Base-by-base conservation (phyloP, 1,140 invertebrate genomes). In the Belonocnema kinseyi region DNA sequence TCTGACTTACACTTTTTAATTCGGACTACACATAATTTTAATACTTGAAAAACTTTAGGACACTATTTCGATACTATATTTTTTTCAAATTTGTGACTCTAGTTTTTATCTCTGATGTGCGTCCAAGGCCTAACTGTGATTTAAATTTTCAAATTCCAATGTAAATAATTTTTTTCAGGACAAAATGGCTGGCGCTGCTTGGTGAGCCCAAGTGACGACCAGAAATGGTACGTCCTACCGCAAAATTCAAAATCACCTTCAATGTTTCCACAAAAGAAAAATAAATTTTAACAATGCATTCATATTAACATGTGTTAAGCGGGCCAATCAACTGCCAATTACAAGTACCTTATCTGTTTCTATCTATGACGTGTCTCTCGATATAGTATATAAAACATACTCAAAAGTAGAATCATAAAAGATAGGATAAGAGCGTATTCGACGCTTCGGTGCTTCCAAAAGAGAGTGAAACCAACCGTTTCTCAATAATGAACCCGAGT, bases 101-200 rank as follows among this genome's bases (percentile, higher is more conserved):
- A 33, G 2, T 33, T 33, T 33, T 33, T 3, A 33, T 33, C 26
- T 33, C 26, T 33, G 4, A 33, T 5, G 4, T 3, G 26, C 2
- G 26, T 33, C 26, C 26, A 33, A 33, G 5, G 26, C 5, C 26
- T 33, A 5, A 33, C 26, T 33, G 3, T 33, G 26, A 17, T 46
- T 21, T n/a, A 61, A 50, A 46, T 50, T 75, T 14, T 7, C 53
- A 76, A 56, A 71, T 50, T 70, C 73, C 56, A 16, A 17, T 73
- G 33, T 4, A 51, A 61, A 16, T 74, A 26, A 80, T 19, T 77
- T 76, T 6, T 82, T 84, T 58, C 76, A 88, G 86, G 85, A 86
- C 86, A 84, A 88, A 83, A 85, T 80, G 80, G 86, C 89, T 90
- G 89, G 89, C 88, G 87, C 83, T 89, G 82, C 89, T 90, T 90